Conservation (phyloP, 2,888 invertebrate genomes). For the Oeneis ivallda region DNA sequence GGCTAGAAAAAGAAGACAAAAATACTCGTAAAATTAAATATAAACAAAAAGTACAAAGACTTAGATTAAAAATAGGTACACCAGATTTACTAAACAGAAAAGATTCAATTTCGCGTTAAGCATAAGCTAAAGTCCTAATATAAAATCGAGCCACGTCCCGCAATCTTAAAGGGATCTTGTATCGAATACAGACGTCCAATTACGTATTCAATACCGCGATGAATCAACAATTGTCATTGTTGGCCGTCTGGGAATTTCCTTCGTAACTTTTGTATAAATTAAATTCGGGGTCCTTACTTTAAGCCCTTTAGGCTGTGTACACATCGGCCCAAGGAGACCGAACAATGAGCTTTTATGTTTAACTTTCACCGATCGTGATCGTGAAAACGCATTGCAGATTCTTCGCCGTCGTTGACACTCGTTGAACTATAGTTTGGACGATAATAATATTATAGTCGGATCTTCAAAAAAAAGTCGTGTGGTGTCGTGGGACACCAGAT, state of each 20-base stretch:
- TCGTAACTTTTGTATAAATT: slow-evolving; percentile 21
- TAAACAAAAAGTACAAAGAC: neutral
- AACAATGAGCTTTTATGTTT: no score
- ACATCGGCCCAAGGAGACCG: neutral
- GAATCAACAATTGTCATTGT: slow-evolving; percentile 38
- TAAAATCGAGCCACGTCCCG: slow-evolving; percentile 29
- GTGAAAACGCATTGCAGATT: no score
- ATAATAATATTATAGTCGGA: no score
- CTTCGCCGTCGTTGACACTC: no score
- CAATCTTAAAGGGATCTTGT: slow-evolving; percentile 29
- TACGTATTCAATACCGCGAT: slow-evolving; percentile 33
- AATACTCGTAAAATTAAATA: no score
- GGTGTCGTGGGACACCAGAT: no score
- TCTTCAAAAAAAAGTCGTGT: no score
- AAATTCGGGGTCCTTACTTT: neutral
- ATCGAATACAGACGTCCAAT: slow-evolving; percentile 32
- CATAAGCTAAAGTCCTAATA: slow-evolving; percentile 20
- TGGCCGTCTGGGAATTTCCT: slow-evolving; percentile 37
- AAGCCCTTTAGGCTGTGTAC: neutral
- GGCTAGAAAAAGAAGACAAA: neutral
- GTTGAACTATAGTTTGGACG: no score
- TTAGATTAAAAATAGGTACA: slow-evolving; percentile 15
- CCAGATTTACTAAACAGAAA: slow-evolving; percentile 14
- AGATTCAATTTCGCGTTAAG: slow-evolving; percentile 14
- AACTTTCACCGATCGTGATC: no score